Evolutionary conservation across 2,113 vertebrate genomes (phyloP).

Genomic region (Mungos mungo): DNA sequence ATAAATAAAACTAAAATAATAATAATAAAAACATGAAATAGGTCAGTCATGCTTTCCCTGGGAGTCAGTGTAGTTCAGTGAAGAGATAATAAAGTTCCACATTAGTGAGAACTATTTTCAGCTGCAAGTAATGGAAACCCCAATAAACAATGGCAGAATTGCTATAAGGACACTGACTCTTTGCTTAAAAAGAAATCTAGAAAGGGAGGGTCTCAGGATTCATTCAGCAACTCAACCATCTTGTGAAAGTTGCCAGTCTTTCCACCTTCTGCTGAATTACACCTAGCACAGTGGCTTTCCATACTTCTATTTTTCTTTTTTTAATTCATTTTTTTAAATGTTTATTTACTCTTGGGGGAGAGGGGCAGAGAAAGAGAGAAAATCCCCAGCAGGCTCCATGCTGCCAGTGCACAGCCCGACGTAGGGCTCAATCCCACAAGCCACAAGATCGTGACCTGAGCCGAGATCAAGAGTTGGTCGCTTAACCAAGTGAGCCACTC

Average conservation of each 20-base stretch:
- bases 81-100: background rate
- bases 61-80: background rate
- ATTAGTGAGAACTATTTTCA: conserved; percentile 2
- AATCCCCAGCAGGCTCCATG: too few relatives aligned
- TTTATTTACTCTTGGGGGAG: too few relatives aligned
- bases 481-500: too few relatives aligned
- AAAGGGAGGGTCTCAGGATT: background rate
- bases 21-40: background rate
- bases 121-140: background rate
- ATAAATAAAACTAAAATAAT: too few relatives aligned
- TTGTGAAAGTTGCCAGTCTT: background rate
- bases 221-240: background rate
- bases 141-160: background rate
- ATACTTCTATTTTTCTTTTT: background rate
- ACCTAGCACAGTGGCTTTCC: background rate
- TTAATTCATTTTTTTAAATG: too few relatives aligned
- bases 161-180: background rate
- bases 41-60: background rate
- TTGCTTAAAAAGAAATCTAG: conserved; percentile 18
- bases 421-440: too few relatives aligned
- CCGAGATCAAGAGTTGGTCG: too few relatives aligned
- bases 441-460: too few relatives aligned
- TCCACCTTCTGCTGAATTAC: background rate
- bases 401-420: too few relatives aligned
- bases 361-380: too few relatives aligned